A percentile compares a stretch with the other conserved stretches of the same genome.
Conservation (phyloP, 2,888 invertebrate genomes). For the Dascillus cervinus region DNA sequence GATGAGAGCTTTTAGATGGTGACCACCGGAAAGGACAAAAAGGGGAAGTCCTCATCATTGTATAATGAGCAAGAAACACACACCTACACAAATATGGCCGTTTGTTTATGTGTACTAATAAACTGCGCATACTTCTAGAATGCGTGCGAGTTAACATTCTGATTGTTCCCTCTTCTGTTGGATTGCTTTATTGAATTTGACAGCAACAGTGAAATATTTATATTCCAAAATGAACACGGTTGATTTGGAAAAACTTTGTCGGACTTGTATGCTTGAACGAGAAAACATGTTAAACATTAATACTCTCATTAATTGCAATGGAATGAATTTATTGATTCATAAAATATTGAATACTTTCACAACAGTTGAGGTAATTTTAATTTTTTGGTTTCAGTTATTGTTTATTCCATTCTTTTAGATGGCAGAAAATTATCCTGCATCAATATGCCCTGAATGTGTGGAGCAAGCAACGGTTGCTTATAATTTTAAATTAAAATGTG, state of each 20-base stretch:
- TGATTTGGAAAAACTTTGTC: conserved; percentile 9
- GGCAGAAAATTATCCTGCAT: conserved; percentile 7
- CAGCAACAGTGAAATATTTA: no score
- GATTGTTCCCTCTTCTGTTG: no score
- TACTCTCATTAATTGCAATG: conserved; percentile 8
- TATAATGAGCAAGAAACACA: no score
- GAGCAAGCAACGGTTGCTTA: conserved; percentile 24
- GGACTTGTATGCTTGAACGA: conserved; percentile 13
- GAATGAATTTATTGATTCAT: conserved; percentile 6
- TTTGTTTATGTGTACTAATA: no score
- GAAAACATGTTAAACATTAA: conserved; percentile 7
- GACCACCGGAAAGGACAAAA: no score
- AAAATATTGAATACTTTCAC: conserved; percentile 12
- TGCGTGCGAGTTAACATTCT: no score
- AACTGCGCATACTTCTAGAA: no score
- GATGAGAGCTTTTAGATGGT: no score
- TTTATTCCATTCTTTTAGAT: conserved; percentile 7
- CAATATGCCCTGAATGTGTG: conserved; percentile 26
- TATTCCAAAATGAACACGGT: conserved; percentile 5
- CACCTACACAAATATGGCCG: no score
- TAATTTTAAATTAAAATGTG: conserved; percentile 29
- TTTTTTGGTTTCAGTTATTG: background rate
- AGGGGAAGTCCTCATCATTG: no score
- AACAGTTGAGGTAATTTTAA: conserved; percentile 10
- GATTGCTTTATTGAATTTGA: no score